Evolutionary conservation across 2,113 vertebrate species (phyloP), one percentile per base, ranked within the genome.

Genomic region (Toxostoma redivivum): DNA sequence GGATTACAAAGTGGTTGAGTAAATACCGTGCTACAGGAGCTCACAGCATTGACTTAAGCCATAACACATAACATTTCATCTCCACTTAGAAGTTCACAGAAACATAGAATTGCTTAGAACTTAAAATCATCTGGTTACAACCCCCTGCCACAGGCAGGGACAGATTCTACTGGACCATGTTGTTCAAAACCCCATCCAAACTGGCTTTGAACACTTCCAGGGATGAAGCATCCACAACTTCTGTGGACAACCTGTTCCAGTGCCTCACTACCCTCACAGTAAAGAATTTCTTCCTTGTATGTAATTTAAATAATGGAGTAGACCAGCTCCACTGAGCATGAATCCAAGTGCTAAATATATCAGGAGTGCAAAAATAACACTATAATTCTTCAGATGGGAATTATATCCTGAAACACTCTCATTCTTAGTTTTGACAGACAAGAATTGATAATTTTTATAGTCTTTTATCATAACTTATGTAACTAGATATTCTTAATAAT

Each of bases 361-460:
- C 53, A 40, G 8, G 42, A 91, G n/a, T 60, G 57, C 45, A 94
- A 88, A 94, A 93, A 95, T 86, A 93, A 94, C 67, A 56, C 44
- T 40, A 35, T 66, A 72, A 83, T 93, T 76, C 73, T 87, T 95
- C 72, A 84, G 38, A 84, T 93, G 71, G 73, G 78, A 95, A 92
- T 90, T 79, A 54, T 80, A 87, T 69, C 58, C 78, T 88, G 58
- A 96, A 97, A 73, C 83, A 80, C 31, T 71, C 72, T 64, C 48
- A 57, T 82, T 95, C 81, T 94, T 74, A 90, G 74, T 48, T 94
- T 91, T 95, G 90, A 90, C 82, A 90, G 86, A 92, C 42, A 87
- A 62, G 82, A 88, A 61, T 33, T 81, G 35, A 47, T 77, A 81
- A 80, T 65, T 84, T 45, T 88, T 65, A 61, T 21, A 76, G 30